Percentiles rank a stretch among this genome's conserved stretches.
Conservation (phyloP, 1,140 invertebrate species). For the Gyrodactylus bullatarudis region DNA sequence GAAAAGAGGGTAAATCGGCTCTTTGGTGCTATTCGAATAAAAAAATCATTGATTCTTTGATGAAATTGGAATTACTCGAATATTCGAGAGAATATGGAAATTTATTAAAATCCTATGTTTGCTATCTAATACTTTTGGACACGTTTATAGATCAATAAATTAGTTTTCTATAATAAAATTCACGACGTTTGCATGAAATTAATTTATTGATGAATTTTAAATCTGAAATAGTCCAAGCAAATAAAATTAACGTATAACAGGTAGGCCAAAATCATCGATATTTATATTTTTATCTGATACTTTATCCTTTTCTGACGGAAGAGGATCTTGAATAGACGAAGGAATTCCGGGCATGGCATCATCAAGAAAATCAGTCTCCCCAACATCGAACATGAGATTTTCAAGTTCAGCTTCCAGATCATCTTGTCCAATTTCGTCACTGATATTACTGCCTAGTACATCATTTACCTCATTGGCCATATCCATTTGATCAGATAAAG, state of each 20-base stretch:
- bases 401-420: background rate
- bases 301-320: no score
- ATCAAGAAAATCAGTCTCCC: background rate
- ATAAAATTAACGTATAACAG: background rate
- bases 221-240: background rate
- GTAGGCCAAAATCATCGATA: background rate
- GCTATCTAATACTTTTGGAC: background rate
- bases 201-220: background rate
- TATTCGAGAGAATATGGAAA: background rate
- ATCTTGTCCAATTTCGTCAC: background rate
- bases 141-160: background rate
- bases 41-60: background rate
- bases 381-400: background rate
- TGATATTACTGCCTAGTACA: background rate
- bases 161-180: background rate
- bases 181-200: background rate
- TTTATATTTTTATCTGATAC: background rate
- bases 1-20: no score
- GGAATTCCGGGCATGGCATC: background rate
- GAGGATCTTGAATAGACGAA: background rate
- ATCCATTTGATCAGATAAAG: background rate
- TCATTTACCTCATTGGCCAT: background rate
- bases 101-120: background rate
- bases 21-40: background rate
- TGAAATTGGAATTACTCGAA: background rate